These are phyloP conservation scores for Formicarius rufipectus DNA, from an alignment of 2,113 vertebrate species.

Conservation along the genomic window DNA sequence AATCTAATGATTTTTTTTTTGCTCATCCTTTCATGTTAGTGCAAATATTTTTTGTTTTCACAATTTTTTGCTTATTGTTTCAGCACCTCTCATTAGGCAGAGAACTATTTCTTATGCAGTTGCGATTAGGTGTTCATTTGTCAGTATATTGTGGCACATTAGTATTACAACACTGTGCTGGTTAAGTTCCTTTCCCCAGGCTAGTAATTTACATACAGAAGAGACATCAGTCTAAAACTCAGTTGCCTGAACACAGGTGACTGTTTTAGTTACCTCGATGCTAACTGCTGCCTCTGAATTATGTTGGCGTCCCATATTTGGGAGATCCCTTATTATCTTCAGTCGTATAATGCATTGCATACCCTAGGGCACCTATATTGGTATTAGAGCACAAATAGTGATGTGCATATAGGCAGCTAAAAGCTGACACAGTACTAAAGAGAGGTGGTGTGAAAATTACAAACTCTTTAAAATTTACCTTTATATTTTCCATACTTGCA, in stretches of 20 bases:
- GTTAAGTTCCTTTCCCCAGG: background rate
- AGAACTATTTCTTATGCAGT: background rate
- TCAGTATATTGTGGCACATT: background rate
- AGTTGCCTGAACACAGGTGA: background rate
- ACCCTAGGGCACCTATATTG: too few species aligned
- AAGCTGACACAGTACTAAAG: background rate
- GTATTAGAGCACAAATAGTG: background rate
- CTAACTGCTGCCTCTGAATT: background rate
- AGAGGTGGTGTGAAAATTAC: background rate
- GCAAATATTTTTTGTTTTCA: background rate
- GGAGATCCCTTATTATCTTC: background rate
- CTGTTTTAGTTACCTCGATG: background rate
- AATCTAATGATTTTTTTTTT: background rate
- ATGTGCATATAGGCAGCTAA: background rate
- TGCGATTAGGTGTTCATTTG: background rate
- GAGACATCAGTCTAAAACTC: background rate
- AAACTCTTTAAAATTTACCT: background rate
- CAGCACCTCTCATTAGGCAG: background rate
- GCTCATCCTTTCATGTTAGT: background rate
- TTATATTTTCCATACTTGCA: background rate
- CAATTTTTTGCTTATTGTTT: background rate
- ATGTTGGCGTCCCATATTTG: background rate
- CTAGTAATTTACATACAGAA: slow-evolving; percentile 2
- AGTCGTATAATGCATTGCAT: background rate
- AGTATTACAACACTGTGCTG: background rate